Percentiles rank a stretch among this genome's conserved stretches.
phyloP scores from a whole-genome alignment of 2,113 vertebrate genomes.

The Puntigrus tetrazona region DNA sequence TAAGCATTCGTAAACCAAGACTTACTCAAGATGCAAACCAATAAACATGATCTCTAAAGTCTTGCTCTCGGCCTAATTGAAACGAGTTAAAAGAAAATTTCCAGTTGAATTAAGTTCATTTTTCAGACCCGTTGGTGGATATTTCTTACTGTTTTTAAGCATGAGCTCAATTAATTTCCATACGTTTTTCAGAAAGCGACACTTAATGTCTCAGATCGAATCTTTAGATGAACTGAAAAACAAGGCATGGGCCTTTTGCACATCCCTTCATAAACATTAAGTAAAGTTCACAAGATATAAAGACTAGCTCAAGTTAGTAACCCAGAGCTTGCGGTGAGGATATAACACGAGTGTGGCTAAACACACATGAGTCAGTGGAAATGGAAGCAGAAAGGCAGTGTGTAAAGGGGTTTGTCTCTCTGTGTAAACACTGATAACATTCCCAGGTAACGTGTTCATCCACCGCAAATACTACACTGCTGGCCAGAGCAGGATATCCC shows the following conservation, averaged over 20 bases:
- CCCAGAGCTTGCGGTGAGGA: neutral
- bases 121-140: neutral
- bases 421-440: constrained; percentile 69
- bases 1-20: too few species aligned
- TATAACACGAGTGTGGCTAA: neutral
- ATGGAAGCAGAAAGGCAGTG: constrained; percentile 65
- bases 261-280: neutral
- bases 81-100: too few species aligned
- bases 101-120: too few species aligned
- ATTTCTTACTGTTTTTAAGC: neutral
- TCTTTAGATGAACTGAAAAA: too few species aligned
- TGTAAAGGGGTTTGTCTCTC: constrained; percentile 54
- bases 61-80: too few species aligned
- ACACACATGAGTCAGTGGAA: constrained; percentile 60
- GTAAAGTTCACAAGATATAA: neutral
- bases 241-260: too few species aligned
- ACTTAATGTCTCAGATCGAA: too few species aligned
- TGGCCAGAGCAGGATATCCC: constrained; percentile 71
- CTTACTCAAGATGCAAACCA: too few species aligned
- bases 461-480: constrained; percentile 71
- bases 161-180: neutral
- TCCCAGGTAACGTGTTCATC: constrained; percentile 67
- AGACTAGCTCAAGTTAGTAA: neutral
- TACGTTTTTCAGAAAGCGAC: neutral
- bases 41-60: too few species aligned